phyloP scores from a whole-genome alignment of 1,140 invertebrate species.

The Stegodyphus mimosarum region DNA sequence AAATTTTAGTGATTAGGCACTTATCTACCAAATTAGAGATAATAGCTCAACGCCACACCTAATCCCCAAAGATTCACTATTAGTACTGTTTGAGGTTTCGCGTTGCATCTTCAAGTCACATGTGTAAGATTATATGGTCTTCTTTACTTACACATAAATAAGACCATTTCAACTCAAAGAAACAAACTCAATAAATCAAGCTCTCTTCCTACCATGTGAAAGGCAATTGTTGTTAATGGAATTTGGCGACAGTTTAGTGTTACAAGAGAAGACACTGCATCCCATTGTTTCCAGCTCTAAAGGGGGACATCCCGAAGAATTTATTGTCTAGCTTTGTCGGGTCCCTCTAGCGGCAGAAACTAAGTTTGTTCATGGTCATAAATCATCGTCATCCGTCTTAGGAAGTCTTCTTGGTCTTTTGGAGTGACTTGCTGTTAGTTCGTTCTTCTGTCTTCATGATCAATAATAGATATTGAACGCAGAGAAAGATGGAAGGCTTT shows the following conservation, averaged over 20 bases:
- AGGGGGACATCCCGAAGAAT: conserved; percentile 12
- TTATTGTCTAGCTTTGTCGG: conserved; percentile 34
- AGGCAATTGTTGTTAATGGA: conserved; percentile 47
- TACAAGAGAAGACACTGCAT: conserved; percentile 29
- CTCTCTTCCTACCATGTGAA: conserved; percentile 8
- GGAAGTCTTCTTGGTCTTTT: conserved; percentile 9
- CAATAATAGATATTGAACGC: too few species aligned
- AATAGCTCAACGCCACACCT: too few species aligned
- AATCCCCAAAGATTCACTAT: too few species aligned
- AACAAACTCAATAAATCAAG: conserved; percentile 45
- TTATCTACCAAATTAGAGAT: too few species aligned
- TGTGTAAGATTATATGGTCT: too few species aligned
- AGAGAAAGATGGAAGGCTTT: too few species aligned
- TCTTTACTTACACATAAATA: background rate
- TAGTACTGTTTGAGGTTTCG: too few species aligned
- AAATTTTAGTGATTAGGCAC: too few species aligned
- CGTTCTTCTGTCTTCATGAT: too few species aligned
- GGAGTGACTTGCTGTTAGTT: background rate
- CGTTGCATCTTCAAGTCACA: background rate
- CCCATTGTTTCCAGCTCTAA: conserved; percentile 15
- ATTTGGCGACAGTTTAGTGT: conserved; percentile 34
- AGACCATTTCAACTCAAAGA: conserved; percentile 17
- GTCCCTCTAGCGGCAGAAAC: background rate
- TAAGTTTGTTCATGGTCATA: conserved; percentile 19
- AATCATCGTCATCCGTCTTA: conserved; percentile 33